Base-by-base conservation (phyloP, 1,140 invertebrate species). In the Caligus rogercresseyi region DNA sequence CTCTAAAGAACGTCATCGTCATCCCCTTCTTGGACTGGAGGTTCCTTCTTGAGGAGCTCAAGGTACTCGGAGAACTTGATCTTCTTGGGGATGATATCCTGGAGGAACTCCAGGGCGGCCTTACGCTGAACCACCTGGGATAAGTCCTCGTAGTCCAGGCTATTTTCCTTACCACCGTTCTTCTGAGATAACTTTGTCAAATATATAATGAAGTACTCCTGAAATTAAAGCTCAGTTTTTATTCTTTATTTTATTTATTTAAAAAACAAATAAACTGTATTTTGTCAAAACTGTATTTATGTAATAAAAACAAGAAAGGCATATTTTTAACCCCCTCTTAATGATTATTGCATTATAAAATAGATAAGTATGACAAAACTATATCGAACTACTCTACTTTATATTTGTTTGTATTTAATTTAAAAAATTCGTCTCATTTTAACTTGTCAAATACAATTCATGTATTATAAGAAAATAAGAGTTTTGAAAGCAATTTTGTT, bases 31-130 rank as follows among this genome's bases (percentile, higher is more conserved):
- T 43, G 7, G n/a, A 43, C 31, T 7, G 7, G 7, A 11, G n/a
- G 7, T 63, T 63, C 61, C n/a, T 63, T 55, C 25, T 63, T 25
- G 52, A 63, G 55, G 3, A 63, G 18, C 16, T 56, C 25, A 1
- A 63, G 53, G 52, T 63, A 63, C 53, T 63, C 61, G 15, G 43
- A n/a, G 25, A 25, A 54, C 18, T 58, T 63, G 7, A 63, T 63
- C 53, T 63, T 63, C 20, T 63, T 63, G 24, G 61, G 61, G n/a
- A 63, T 51, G 25, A 63, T 63, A 21, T 63, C 61, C 15, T 63
- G 61, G 2, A 63, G 52, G 25, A 63, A 63, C 19, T 63, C 61
- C 52, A 63, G 56, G 7, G 18, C 23, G 14, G 55, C 52, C 24
- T 63, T 63, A 20, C 53, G 51, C 25, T 25, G 18, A 7, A 63